A percentile compares a stretch with the other conserved stretches of the same genome.
Conservation (phyloP, 2,797 vertebrate species). For the Fratercula arctica region DNA sequence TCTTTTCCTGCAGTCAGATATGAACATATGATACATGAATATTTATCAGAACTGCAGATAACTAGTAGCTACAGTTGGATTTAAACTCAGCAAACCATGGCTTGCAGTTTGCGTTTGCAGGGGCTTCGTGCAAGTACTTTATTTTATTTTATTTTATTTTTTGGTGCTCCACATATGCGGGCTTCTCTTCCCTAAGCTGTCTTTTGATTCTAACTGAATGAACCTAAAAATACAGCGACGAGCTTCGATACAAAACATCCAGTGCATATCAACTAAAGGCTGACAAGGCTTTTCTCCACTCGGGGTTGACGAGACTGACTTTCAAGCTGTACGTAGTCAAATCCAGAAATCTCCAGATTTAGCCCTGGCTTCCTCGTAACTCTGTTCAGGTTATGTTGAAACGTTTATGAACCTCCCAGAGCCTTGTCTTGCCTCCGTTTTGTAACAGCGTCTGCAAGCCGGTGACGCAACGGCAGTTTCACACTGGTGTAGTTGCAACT, state of each 20-base stretch:
- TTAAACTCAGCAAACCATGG: conserved; percentile 64
- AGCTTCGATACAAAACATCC: conserved; percentile 28
- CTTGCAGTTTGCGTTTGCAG: conserved; percentile 34
- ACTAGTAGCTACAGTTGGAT: conserved; percentile 52
- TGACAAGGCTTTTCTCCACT: not conserved
- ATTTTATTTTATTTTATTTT: not conserved
- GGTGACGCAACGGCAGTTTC: conserved; percentile 45
- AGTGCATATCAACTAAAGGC: not conserved
- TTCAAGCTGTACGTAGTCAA: not conserved
- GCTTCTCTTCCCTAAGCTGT: conserved; percentile 37
- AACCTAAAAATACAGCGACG: conserved; percentile 1
- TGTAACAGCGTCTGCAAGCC: conserved; percentile 52
- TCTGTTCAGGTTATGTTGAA: conserved; percentile 62
- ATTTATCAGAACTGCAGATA: conserved; percentile 66
- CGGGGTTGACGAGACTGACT: not conserved
- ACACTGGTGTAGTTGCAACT: not conserved
- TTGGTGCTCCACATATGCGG: not conserved
- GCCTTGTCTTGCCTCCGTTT: conserved; percentile 26
- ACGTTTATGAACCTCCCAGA: conserved; percentile 46
- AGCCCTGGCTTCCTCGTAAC: not conserved
- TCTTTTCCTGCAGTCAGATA: conserved; percentile 57
- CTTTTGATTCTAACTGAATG: conserved; percentile 41
- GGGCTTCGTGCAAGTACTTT: not conserved
- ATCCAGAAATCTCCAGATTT: conserved; percentile 44
- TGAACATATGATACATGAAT: conserved; percentile 67